Percentiles rank a stretch among this genome's conserved stretches.
phyloP scores from a whole-genome alignment of 2,797 vertebrate species.

The Triplophysa yarkandensis region DNA sequence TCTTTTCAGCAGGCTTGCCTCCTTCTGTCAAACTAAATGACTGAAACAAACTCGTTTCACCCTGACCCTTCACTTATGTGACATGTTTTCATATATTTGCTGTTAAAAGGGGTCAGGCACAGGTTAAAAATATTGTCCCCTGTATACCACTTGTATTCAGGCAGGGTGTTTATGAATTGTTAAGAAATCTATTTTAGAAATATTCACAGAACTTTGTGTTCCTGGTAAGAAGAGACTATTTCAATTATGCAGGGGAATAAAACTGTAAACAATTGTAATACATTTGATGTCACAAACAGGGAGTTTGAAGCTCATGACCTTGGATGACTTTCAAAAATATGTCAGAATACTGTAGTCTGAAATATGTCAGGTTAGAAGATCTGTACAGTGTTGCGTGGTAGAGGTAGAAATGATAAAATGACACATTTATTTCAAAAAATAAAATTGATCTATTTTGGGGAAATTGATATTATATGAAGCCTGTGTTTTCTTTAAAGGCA shows the following conservation, averaged over 20 bases:
- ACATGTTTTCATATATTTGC: constrained; percentile 36
- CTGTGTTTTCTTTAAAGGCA: constrained; percentile 49
- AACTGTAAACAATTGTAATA: too few relatives aligned
- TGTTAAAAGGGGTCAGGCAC: background rate
- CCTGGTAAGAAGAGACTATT: constrained; percentile 66
- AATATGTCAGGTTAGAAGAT: too few relatives aligned
- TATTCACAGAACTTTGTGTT: constrained; percentile 57
- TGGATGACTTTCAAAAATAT: too few relatives aligned
- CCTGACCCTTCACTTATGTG: constrained; percentile 39
- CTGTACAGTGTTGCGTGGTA: background rate
- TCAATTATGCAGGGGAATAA: too few relatives aligned
- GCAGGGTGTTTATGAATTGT: constrained; percentile 9
- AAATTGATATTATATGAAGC: background rate
- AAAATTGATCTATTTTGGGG: background rate
- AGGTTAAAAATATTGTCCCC: constrained; percentile 24
- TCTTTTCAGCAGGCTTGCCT: constrained; percentile 48
- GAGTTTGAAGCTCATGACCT: too few relatives aligned
- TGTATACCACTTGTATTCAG: background rate
- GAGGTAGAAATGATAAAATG: background rate
- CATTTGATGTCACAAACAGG: too few relatives aligned
- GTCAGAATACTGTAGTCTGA: too few relatives aligned
- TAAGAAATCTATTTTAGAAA: constrained; percentile 55
- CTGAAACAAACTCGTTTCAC: constrained; percentile 40
- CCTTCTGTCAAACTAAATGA: constrained; percentile 51
- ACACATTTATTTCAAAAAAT: background rate